phyloP scores from a whole-genome alignment of 2,797 vertebrate genomes.

The Enteromius unitaeniatus region DNA sequence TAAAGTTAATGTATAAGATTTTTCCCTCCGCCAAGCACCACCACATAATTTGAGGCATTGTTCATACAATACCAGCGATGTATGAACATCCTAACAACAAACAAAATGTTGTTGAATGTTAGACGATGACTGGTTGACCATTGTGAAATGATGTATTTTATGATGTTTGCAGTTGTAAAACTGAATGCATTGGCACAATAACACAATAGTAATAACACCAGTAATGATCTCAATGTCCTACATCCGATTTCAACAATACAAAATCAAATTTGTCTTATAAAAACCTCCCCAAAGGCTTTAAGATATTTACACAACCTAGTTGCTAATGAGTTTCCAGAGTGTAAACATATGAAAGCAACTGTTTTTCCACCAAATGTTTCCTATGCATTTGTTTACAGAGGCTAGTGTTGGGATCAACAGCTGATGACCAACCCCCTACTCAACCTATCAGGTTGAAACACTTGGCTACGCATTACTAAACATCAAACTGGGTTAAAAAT shows the following conservation, averaged over 20 bases:
- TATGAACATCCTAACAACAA: neutral
- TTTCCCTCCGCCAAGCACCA: neutral
- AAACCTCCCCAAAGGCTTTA: neutral
- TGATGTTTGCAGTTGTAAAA: neutral
- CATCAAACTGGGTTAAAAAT: neutral
- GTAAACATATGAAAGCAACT: constrained; percentile 63
- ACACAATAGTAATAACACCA: neutral
- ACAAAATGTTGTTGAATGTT: neutral
- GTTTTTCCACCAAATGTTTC: constrained; percentile 71
- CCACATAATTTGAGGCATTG: neutral
- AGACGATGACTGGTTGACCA: neutral
- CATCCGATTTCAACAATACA: neutral
- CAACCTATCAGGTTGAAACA: constrained; percentile 14
- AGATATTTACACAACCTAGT: constrained; percentile 4
- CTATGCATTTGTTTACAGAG: constrained; percentile 69
- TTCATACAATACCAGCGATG: neutral
- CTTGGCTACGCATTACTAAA: neutral
- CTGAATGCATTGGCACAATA: neutral
- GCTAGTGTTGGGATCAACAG: constrained; percentile 63
- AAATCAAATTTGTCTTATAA: neutral
- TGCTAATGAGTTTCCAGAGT: constrained; percentile 35
- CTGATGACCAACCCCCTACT: constrained; percentile 63
- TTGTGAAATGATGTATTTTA: neutral
- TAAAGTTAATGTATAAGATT: neutral
- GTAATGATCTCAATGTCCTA: neutral